Percentiles rank a stretch among this genome's conserved stretches.
phyloP scores from a whole-genome alignment of 1,140 invertebrate genomes.

The Popillia japonica region DNA sequence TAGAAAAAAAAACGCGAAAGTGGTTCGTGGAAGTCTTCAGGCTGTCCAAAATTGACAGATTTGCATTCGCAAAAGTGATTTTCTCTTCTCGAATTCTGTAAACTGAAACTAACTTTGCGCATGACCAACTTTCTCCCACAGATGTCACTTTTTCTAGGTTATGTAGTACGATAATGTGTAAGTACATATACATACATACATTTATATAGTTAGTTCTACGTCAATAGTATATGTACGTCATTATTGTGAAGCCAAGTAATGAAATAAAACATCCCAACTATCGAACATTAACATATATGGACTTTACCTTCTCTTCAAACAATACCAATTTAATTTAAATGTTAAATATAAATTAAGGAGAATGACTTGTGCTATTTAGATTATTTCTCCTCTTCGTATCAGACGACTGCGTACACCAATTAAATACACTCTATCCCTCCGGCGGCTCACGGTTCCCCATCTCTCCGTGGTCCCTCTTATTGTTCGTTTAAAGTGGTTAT shows the following conservation, averaged over 20 bases:
- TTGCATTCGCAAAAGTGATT: too few relatives aligned
- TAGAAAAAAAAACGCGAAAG: too few relatives aligned
- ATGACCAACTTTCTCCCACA: too few relatives aligned
- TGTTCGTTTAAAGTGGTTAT: constrained; percentile 32
- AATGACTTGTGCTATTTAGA: constrained; percentile 40
- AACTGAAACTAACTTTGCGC: too few relatives aligned
- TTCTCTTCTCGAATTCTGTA: too few relatives aligned
- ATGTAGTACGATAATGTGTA: too few relatives aligned
- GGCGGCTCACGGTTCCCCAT: background rate
- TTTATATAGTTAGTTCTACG: too few relatives aligned
- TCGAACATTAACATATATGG: constrained; percentile 37
- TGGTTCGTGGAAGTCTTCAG: too few relatives aligned
- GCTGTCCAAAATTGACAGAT: too few relatives aligned
- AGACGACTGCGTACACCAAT: constrained; percentile 27
- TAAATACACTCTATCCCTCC: background rate
- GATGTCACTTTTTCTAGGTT: too few relatives aligned
- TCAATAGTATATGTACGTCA: background rate
- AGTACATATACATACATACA: too few relatives aligned
- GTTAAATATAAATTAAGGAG: constrained; percentile 43
- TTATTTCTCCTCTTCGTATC: constrained; percentile 32
- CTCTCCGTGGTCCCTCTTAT: background rate
- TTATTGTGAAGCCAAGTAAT: background rate
- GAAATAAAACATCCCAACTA: constrained; percentile 24
- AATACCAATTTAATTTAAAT: constrained; percentile 40
- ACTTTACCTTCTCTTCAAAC: constrained; percentile 27